These are phyloP conservation scores for Mayetiola destructor DNA, from an alignment of 2,888 invertebrate species.

Conservation along the genomic window DNA sequence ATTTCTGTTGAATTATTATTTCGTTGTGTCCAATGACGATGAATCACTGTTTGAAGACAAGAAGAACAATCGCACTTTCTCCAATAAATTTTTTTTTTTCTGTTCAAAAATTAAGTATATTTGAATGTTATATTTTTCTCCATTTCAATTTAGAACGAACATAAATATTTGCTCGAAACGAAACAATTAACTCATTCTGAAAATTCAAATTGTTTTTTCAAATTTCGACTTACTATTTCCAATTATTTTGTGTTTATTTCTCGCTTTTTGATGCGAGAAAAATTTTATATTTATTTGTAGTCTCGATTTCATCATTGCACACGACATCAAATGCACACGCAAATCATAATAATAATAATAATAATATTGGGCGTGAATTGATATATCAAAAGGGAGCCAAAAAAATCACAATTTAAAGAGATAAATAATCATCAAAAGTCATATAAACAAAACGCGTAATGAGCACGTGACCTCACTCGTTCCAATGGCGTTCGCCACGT, in stretches of 20 bases:
- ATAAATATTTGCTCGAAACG: constrained; percentile 9
- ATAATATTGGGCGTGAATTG: constrained; percentile 11
- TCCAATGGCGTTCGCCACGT: constrained; percentile 10
- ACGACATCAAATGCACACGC: not conserved
- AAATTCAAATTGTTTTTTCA: no score
- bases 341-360: constrained; percentile 8
- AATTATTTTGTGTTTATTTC: no score
- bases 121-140: not conserved
- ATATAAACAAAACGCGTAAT: constrained; percentile 5
- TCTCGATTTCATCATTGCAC: not conserved
- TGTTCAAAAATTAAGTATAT: no score
- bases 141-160: constrained; percentile 3
- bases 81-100: no score
- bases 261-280: no score
- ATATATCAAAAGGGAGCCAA: not conserved
- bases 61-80: no score
- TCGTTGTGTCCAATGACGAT: no score
- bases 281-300: not conserved
- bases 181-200: constrained; percentile 5
- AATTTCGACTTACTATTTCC: no score
- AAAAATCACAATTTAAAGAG: not conserved
- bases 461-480: constrained; percentile 13
- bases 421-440: constrained; percentile 12
- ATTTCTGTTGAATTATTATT: no score
- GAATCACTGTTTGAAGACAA: no score